Conservation (phyloP, 2,888 invertebrate species). For the Nebria salina region DNA sequence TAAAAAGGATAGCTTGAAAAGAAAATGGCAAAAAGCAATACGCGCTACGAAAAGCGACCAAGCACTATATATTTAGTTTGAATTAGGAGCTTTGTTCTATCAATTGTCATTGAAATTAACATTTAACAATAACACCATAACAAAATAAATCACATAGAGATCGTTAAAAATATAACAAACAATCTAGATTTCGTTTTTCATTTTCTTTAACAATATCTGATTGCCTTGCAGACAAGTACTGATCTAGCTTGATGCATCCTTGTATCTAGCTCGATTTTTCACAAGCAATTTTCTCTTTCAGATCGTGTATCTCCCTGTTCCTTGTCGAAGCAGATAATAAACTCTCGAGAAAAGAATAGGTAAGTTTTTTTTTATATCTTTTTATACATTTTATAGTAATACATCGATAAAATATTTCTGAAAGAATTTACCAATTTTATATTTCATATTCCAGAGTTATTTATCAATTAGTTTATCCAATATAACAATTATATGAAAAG, state of each 20-base stretch:
- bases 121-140: too few species aligned
- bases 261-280: neutral
- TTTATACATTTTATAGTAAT: neutral
- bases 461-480: neutral
- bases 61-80: neutral
- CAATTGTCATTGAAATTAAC: neutral
- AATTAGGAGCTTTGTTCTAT: neutral
- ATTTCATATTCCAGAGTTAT: neutral
- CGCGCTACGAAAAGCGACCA: neutral
- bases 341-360: slow-evolving; percentile 27
- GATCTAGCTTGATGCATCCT: neutral
- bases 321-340: slow-evolving; percentile 39
- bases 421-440: neutral
- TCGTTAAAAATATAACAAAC: neutral
- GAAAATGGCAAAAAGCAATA: neutral
- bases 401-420: neutral
- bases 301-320: slow-evolving; percentile 21
- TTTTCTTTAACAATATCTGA: slow-evolving; percentile 1
- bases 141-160: neutral
- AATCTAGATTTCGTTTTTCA: neutral
- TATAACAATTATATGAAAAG: neutral
- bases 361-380: slow-evolving; percentile 31
- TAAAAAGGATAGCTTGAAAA: neutral
- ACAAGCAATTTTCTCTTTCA: slow-evolving; percentile 35
- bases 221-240: neutral